Evolutionary conservation across 2,888 invertebrate species (phyloP).

Genomic region (Zelleria hepariella): DNA sequence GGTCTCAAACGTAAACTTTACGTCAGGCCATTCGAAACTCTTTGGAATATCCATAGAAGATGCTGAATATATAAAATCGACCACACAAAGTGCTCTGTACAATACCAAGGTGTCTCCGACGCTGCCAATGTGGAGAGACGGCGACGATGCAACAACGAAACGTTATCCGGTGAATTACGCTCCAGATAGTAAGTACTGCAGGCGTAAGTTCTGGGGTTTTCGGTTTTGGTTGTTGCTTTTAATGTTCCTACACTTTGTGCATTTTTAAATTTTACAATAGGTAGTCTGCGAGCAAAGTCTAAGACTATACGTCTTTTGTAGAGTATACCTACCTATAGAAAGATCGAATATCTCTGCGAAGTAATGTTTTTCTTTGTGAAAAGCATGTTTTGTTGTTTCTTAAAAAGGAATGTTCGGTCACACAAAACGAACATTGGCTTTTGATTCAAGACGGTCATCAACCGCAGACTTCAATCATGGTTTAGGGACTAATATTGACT

Average conservation of each 20-base stretch:
- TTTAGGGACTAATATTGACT: no score
- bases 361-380: no score
- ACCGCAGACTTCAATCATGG: no score
- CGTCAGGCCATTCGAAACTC: slow-evolving; percentile 75
- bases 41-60: slow-evolving; percentile 76
- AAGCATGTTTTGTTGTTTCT: no score
- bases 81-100: slow-evolving; percentile 62
- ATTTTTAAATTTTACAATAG: neutral
- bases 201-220: neutral
- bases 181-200: slow-evolving; percentile 20
- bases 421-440: no score
- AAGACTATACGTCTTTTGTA: neutral
- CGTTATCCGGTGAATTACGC: slow-evolving; percentile 48
- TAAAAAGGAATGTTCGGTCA: no score
- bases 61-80: slow-evolving; percentile 64
- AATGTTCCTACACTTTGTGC: neutral
- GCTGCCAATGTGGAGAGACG: slow-evolving; percentile 66
- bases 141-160: slow-evolving; percentile 53
- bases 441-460: no score
- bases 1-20: slow-evolving; percentile 45
- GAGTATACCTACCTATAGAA: no score
- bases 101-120: slow-evolving; percentile 76
- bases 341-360: neutral
- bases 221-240: neutral
- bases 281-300: neutral